These are phyloP conservation scores for Caenorhabditis japonica DNA, from an alignment of 2,888 invertebrate species.

Conservation along the genomic window DNA sequence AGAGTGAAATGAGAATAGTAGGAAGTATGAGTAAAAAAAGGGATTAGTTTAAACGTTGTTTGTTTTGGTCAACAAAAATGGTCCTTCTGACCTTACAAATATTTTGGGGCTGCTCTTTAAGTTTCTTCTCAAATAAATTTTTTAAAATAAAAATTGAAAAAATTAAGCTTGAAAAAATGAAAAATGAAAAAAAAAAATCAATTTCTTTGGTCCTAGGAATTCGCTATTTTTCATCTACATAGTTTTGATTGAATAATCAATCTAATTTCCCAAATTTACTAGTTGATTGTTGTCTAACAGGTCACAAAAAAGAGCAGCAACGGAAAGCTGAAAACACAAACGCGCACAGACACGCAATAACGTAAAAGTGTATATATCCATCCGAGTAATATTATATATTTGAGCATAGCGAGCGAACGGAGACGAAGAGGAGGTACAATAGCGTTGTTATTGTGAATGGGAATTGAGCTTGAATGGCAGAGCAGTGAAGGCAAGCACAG, in stretches of 20 bases:
- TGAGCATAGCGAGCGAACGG: constrained; percentile 3
- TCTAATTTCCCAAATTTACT: too few relatives aligned
- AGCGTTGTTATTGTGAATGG: constrained; percentile 32
- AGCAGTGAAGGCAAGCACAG: too few relatives aligned
- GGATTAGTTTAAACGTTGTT: constrained; percentile 15
- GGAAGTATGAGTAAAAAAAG: constrained; percentile 9
- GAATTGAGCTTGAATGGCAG: neutral
- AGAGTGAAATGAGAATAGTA: neutral
- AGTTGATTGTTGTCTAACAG: too few relatives aligned
- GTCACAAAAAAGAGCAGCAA: constrained; percentile 2
- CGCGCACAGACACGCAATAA: neutral
- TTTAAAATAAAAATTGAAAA: neutral
- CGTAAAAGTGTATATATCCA: constrained; percentile 1
- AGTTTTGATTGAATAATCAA: too few relatives aligned
- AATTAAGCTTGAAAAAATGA: constrained; percentile 14
- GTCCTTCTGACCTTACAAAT: constrained; percentile 22
- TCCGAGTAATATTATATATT: constrained; percentile 27
- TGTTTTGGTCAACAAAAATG: constrained; percentile 45
- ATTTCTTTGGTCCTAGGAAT: too few relatives aligned
- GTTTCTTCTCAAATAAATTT: too few relatives aligned
- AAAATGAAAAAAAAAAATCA: constrained; percentile 1
- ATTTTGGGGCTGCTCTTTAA: too few relatives aligned
- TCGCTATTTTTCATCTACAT: too few relatives aligned
- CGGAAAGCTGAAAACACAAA: too few relatives aligned
- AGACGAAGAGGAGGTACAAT: constrained; percentile 25